Evolutionary conservation across 1,140 invertebrate genomes (phyloP), one percentile per base, ranked within the genome.

Genomic region (Lethocerus indicus): DNA sequence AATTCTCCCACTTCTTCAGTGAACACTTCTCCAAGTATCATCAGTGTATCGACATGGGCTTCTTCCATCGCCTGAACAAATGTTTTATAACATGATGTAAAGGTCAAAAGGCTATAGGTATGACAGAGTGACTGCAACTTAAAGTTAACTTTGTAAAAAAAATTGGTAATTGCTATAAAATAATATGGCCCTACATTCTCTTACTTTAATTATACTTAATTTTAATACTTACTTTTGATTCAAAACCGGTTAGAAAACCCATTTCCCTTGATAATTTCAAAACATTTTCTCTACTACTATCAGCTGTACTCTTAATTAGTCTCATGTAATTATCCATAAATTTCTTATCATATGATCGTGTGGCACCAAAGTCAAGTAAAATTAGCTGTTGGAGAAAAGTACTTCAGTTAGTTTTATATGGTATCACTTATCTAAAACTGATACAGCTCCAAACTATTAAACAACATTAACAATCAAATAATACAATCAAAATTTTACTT

Each of bases 201-300:
- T n/a, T n/a, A n/a, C n/a, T n/a, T n/a, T n/a, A n/a, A n/a, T n/a
- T n/a, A n/a, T n/a, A n/a, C n/a, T n/a, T n/a, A n/a, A n/a, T n/a
- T n/a, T 20, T n/a, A 7, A 23, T 47, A 54, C 48, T 60, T 69
- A 89, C 84, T 69, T 96, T 94, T 0, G 87, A 86, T 70, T 99
- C 96, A 66, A 95, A 95, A 55, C 95, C 96, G 2, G 94, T 98
- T 1, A 99, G 75, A 66, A 99, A 98, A 54, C 92, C 92, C 70
- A 98, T 81, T 55, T 93, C 72, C 42, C 71, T 67, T 0, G 95
- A 98, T 60, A 85, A 75, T 40, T 74, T 66, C 29, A 96, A 63
- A 3, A 98, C 82, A 47, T 73, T 74, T 14, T 80, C 63, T 16
- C 79, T 68, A 65, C 98, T 81, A 27, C 77, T 71, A 25, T 83